A percentile compares a stretch with the other conserved stretches of the same genome.
These are phyloP conservation scores for Ennomos fuscantarius DNA, from an alignment of 2,888 invertebrate genomes.

Conservation along the genomic window DNA sequence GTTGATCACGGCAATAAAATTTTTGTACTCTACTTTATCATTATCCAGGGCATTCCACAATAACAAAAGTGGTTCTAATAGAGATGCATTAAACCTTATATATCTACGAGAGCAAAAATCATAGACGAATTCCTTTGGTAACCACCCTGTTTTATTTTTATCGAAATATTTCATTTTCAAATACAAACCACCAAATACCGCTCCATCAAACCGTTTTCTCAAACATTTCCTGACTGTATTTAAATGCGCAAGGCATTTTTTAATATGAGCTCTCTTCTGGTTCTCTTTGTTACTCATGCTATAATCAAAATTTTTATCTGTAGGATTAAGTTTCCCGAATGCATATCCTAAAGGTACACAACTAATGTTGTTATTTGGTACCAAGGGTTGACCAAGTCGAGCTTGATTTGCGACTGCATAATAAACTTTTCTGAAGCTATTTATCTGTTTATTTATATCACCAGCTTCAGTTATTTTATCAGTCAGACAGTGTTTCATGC, in stretches of 20 bases:
- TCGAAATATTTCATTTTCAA: slow-evolving; percentile 52
- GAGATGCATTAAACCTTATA: slow-evolving; percentile 56
- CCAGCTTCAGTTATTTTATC: slow-evolving; percentile 48
- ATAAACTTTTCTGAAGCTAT: slow-evolving; percentile 55
- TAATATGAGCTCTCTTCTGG: slow-evolving; percentile 56
- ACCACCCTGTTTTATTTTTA: slow-evolving; percentile 61
- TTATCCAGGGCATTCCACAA: slow-evolving; percentile 63
- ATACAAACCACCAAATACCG: slow-evolving; percentile 46
- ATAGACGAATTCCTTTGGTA: slow-evolving; percentile 65
- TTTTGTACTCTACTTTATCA: slow-evolving; percentile 63
- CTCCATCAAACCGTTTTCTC: slow-evolving; percentile 41
- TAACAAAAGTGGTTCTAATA: slow-evolving; percentile 66
- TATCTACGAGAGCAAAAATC: slow-evolving; percentile 57
- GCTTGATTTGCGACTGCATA: slow-evolving; percentile 45
- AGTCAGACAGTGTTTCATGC: slow-evolving; percentile 54
- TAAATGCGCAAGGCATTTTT: slow-evolving; percentile 63
- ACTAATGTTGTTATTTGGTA: slow-evolving; percentile 70
- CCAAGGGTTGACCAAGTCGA: slow-evolving; percentile 53
- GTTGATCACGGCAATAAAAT: slow-evolving; percentile 66
- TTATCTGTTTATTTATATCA: slow-evolving; percentile 48
- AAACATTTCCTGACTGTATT: slow-evolving; percentile 56
- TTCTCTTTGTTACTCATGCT: slow-evolving; percentile 48
- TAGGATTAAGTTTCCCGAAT: slow-evolving; percentile 65
- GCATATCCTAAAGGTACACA: slow-evolving; percentile 63
- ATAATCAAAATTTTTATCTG: slow-evolving; percentile 62